phyloP scores from a whole-genome alignment of 2,797 vertebrate species.

The Spatula clypeata region DNA sequence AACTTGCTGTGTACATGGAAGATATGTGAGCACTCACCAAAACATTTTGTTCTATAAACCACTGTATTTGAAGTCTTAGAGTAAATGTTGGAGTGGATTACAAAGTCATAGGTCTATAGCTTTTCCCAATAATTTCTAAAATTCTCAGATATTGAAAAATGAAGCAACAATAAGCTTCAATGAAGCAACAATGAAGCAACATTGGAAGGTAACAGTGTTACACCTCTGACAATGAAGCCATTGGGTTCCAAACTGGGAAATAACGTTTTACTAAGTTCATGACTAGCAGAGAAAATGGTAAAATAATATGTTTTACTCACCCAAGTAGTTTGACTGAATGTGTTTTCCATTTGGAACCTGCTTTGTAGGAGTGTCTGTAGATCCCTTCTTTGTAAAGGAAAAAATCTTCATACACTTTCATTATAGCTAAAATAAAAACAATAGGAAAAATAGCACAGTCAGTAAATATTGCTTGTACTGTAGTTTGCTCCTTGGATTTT shows the following conservation, averaged over 20 bases:
- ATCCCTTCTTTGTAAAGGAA: conserved; percentile 86
- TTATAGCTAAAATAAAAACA: conserved; percentile 79
- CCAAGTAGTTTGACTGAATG: conserved; percentile 86
- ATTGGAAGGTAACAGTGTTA: neutral
- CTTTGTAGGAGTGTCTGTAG: conserved; percentile 72
- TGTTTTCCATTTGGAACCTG: conserved; percentile 72
- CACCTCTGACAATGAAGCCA: neutral
- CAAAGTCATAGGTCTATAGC: rapidly evolving
- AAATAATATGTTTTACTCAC: conserved; percentile 57
- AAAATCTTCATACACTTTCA: conserved; percentile 85
- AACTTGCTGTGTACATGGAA: neutral
- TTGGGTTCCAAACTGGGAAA: neutral
- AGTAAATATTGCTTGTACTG: neutral
- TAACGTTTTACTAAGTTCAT: neutral
- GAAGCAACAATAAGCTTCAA: neutral
- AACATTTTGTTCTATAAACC: neutral
- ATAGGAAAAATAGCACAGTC: neutral
- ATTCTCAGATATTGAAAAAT: neutral
- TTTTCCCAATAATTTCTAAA: neutral
- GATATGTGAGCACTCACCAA: neutral
- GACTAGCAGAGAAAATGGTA: neutral
- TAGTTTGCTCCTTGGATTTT: neutral
- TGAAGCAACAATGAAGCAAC: no score
- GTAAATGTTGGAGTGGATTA: neutral
- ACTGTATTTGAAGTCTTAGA: neutral